Base-by-base conservation (phyloP, 1,140 invertebrate species). In the Nilaparvata lugens region DNA sequence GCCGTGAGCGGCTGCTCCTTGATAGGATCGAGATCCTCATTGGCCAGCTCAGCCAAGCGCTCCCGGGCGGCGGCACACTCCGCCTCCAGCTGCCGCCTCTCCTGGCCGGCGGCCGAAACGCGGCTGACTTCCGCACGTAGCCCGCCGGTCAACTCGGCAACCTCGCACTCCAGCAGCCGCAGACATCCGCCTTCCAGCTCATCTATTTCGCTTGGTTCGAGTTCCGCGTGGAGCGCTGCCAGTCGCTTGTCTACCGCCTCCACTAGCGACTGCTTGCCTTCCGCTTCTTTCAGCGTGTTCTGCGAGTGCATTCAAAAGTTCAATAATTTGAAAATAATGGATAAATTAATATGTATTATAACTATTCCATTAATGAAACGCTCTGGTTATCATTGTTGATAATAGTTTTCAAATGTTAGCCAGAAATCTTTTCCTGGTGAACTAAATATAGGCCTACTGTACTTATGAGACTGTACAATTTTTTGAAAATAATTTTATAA, bases 171-270 rank as follows among this genome's bases (percentile, higher is more conserved):
- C 6, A 89, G 70, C 69, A 82, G 81, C 64, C 77, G 79, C 56
- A 87, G 73, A 16, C 83, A 79, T 0, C 79, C 77, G 19, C 42
- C 48, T 70, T 89, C 86, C 43, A 91, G 68, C 70, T 88, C 81
- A 61, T 82, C 81, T 61, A 88, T 83, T 69, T 91, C 88, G 18
- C 80, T 79, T 57, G 82, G 80, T 70, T 95, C 91, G n/a, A 95
- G 70, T 72, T 95, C 92, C 62, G 85, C 82, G 67, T 88, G 82
- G 76, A 96, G 86, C 56, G 87, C 88, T 43, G 84, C 82, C 4
- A 94, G 81, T 51, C 91, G 85, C 71, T 90, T 90, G 64, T 88
- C 84, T 7, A 95, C 72, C 2, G 86, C 87, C 63, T 92, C 87
- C 40, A 92, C 83, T 5, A 91, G 76, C 2, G 89, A 81, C 67